These are phyloP conservation scores for Osmoderma eremita DNA, from an alignment of 2,888 invertebrate species.

Conservation along the genomic window DNA sequence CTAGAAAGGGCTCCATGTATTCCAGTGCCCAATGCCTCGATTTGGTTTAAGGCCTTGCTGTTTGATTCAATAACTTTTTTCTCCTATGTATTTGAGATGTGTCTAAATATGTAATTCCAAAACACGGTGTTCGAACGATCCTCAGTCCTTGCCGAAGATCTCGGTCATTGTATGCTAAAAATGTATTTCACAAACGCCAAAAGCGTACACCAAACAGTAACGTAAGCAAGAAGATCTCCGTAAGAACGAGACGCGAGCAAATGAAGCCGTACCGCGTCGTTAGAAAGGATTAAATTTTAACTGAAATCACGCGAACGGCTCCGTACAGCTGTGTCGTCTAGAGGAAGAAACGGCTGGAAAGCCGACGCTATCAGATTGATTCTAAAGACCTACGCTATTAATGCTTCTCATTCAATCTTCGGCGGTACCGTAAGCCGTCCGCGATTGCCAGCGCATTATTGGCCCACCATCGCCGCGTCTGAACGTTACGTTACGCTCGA, in stretches of 20 bases:
- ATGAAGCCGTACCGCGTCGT: conserved; percentile 21
- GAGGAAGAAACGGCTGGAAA: conserved; percentile 20
- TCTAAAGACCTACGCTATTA: conserved; percentile 26
- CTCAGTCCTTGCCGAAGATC: not conserved
- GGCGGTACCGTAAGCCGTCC: conserved; percentile 1
- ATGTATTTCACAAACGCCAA: conserved; percentile 9
- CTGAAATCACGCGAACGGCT: conserved; percentile 22
- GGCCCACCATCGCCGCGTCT: no score
- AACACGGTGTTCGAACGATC: no score
- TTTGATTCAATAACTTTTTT: no score
- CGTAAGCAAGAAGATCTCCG: conserved; percentile 12
- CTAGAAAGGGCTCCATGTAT: no score
- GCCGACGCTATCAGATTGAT: conserved; percentile 23
- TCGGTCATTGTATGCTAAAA: not conserved
- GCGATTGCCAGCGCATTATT: conserved; percentile 9
- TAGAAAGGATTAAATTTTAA: conserved; percentile 29
- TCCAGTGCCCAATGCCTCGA: no score
- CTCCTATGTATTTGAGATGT: no score
- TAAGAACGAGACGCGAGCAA: no score
- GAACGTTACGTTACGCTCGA: no score
- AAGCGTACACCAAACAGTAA: not conserved
- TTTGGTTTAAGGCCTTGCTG: no score
- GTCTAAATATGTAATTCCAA: no score
- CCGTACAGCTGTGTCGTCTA: not conserved
- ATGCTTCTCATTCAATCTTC: conserved; percentile 16